Evolutionary conservation across 2,797 vertebrate genomes (phyloP), one percentile per base, ranked within the genome.

Genomic region (Gallinago nigripennis): DNA sequence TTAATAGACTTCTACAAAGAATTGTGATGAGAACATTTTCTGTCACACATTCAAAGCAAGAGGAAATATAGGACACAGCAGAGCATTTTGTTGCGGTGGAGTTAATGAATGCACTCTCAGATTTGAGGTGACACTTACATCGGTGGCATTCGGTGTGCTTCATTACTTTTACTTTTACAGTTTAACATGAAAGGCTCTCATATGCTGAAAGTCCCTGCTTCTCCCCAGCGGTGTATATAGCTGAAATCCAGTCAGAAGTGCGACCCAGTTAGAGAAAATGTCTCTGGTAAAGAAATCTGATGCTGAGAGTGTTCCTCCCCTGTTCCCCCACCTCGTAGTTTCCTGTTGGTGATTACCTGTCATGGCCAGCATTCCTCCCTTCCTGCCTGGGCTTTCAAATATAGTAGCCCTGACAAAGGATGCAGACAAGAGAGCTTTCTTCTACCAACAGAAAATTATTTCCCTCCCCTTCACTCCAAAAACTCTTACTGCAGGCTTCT

Each of bases 201-300:
- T 88, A 72, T 13, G 45, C 86, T 95, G 93, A 96, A 98, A 96
- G 91, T 89, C 77, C 66, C 88, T 94, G 69, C 93, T 95, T 97
- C 92, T 97, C 87, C 86, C 90, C 79, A 93, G 90, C 2, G 7
- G 86, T 94, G 91, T 65, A 56, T 43, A 46, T 80, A 97, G 91
- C 94, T 97, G 92, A 90, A 96, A 95, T 70, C 83, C 78, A 95
- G 92, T 76, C 89, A 96, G 95, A 95, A 95, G 90, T 35, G 16
- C 0, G 20, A 96, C 73, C 33, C 70, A 82, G 80, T 84, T 80
- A 85, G 61, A 79, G 48, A 53, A 93, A 94, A 81, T 60, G 2
- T 69, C 69, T 89, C 71, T 65, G 53, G 64, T 51, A 77, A 90
- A 89, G 70, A 90, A 61, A 94, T 97, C 86, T 89, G 82, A 96